A percentile compares a stretch with the other conserved stretches of the same genome.
Conservation (phyloP, 2,888 invertebrate species). For the Morpho deidamia region DNA sequence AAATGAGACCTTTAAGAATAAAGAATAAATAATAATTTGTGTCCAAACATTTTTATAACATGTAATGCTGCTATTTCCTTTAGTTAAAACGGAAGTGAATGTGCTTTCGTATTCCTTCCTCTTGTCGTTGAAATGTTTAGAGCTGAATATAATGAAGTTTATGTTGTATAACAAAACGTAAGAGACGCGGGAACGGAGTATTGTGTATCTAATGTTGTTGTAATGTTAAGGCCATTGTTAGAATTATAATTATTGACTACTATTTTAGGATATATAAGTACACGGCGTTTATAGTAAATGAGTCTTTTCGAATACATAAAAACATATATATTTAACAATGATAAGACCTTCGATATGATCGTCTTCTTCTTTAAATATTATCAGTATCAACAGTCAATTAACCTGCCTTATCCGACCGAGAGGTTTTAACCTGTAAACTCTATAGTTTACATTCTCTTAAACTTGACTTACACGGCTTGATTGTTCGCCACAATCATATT, state of each 20-base stretch:
- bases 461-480: no score
- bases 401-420: no score
- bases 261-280: neutral
- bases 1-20: no score
- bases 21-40: no score
- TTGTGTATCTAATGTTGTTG: slow-evolving; percentile 61
- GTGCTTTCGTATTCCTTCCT: slow-evolving; percentile 21
- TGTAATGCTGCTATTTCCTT: slow-evolving; percentile 11
- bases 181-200: slow-evolving; percentile 66
- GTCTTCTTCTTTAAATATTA: no score
- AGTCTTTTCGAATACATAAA: neutral
- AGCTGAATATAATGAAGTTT: slow-evolving; percentile 33
- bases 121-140: slow-evolving; percentile 10
- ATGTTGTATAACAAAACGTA: slow-evolving; percentile 68
- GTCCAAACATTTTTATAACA: neutral
- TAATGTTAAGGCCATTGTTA: slow-evolving; percentile 66
- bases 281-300: neutral
- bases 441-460: no score
- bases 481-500: no score
- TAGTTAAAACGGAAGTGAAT: slow-evolving; percentile 17
- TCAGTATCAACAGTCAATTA: no score
- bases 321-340: neutral
- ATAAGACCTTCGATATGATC: no score
- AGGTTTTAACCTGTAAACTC: no score
- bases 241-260: slow-evolving; percentile 26